Percentiles rank a stretch among this genome's conserved stretches.
phyloP scores from a whole-genome alignment of 1,140 invertebrate species.

The Aethina tumida region DNA sequence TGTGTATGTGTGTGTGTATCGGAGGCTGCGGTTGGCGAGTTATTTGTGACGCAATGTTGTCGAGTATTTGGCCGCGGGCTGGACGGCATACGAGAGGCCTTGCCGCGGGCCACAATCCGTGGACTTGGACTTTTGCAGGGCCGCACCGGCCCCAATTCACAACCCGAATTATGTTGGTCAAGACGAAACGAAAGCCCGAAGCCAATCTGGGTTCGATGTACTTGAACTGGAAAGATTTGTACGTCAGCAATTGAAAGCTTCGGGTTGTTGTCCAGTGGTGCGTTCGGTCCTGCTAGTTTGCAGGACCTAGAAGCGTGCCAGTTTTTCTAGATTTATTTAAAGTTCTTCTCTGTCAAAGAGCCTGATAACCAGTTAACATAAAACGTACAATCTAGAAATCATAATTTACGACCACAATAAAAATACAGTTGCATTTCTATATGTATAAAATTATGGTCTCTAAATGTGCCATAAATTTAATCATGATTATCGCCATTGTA shows the following conservation, averaged over 20 bases:
- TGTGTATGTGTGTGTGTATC: neutral
- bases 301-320: too few relatives aligned
- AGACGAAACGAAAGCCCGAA: neutral
- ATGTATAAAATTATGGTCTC: too few relatives aligned
- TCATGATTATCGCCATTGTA: too few relatives aligned
- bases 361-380: too few relatives aligned
- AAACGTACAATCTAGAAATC: too few relatives aligned
- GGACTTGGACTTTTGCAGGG: slow-evolving; percentile 7
- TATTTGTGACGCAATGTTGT: too few relatives aligned
- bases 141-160: neutral
- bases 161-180: neutral
- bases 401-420: too few relatives aligned
- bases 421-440: too few relatives aligned
- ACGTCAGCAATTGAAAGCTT: neutral
- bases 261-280: neutral
- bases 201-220: neutral
- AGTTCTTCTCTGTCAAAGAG: too few relatives aligned
- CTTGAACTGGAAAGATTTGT: neutral
- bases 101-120: slow-evolving; percentile 8
- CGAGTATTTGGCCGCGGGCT: slow-evolving; percentile 4
- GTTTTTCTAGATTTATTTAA: too few relatives aligned
- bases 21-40: neutral
- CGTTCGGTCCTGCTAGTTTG: neutral
- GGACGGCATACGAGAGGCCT: slow-evolving; percentile 8
- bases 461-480: too few relatives aligned